These are phyloP conservation scores for Byasa hedistus DNA, from an alignment of 2,888 invertebrate species.

Conservation along the genomic window DNA sequence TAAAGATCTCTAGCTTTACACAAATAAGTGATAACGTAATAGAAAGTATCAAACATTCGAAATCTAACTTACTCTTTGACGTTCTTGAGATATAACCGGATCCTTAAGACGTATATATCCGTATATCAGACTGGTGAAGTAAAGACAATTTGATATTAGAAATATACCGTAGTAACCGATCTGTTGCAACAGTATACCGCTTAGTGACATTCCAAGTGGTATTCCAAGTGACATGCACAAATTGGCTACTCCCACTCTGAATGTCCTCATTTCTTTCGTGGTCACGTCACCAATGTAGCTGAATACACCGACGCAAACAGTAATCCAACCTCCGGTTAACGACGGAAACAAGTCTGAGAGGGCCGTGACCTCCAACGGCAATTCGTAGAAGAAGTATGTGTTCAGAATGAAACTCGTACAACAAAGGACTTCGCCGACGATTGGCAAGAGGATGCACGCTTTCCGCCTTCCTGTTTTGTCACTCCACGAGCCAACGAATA, in stretches of 20 bases:
- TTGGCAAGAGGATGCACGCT: constrained; percentile 80
- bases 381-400: constrained; percentile 80
- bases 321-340: constrained; percentile 80
- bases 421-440: constrained; percentile 77
- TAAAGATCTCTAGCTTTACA: background rate
- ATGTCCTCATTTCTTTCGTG: constrained; percentile 80
- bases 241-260: constrained; percentile 82
- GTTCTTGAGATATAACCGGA: constrained; percentile 60
- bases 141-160: constrained; percentile 71
- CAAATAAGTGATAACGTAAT: background rate
- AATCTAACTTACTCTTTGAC: constrained; percentile 64
- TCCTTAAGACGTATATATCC: constrained; percentile 72
- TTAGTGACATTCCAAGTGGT: constrained; percentile 79
- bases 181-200: constrained; percentile 75
- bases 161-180: constrained; percentile 77
- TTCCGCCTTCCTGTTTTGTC: constrained; percentile 80
- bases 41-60: background rate
- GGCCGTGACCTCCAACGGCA: constrained; percentile 79
- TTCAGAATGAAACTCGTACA: constrained; percentile 76
- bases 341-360: constrained; percentile 79
- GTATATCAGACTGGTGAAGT: constrained; percentile 76
- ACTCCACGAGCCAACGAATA: constrained; percentile 83
- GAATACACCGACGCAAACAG: constrained; percentile 81
- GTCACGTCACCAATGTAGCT: constrained; percentile 83
- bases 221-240: constrained; percentile 82